Conservation (phyloP, 2,888 invertebrate species). For the Eupithecia inturbata region DNA sequence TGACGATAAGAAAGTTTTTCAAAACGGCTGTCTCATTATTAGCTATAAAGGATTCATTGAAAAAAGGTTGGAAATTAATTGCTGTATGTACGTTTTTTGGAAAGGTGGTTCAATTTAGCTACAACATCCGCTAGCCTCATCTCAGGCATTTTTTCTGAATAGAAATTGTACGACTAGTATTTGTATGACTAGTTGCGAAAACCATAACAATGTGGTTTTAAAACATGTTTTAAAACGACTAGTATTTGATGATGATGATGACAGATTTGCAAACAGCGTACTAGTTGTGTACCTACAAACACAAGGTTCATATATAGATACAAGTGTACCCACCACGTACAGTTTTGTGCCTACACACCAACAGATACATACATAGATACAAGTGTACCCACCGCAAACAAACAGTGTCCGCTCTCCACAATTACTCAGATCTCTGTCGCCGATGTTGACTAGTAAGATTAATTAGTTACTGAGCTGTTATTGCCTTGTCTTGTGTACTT, state of each 20-base stretch:
- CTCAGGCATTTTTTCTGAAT: too few species aligned
- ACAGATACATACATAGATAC: neutral
- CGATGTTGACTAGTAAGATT: constrained; percentile 37
- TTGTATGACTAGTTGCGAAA: too few species aligned
- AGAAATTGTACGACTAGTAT: too few species aligned
- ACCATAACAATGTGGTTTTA: too few species aligned
- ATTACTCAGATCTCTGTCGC: constrained; percentile 36
- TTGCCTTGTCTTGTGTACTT: constrained; percentile 25
- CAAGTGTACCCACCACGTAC: neutral
- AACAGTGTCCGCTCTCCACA: constrained; percentile 11
- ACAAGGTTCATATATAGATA: too few species aligned
- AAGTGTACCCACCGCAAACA: constrained; percentile 32
- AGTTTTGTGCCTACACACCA: neutral
- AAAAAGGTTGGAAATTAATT: neutral
- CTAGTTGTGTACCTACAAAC: too few species aligned
- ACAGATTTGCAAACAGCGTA: too few species aligned
- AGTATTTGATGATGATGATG: neutral
- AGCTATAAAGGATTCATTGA: neutral
- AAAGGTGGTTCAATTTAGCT: neutral
- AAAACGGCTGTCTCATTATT: neutral
- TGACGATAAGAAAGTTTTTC: neutral
- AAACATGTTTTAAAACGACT: too few species aligned
- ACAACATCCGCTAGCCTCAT: too few species aligned
- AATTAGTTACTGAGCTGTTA: constrained; percentile 36
- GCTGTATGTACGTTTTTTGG: neutral